phyloP scores from a whole-genome alignment of 2,113 vertebrate genomes.

The Passer domesticus region DNA sequence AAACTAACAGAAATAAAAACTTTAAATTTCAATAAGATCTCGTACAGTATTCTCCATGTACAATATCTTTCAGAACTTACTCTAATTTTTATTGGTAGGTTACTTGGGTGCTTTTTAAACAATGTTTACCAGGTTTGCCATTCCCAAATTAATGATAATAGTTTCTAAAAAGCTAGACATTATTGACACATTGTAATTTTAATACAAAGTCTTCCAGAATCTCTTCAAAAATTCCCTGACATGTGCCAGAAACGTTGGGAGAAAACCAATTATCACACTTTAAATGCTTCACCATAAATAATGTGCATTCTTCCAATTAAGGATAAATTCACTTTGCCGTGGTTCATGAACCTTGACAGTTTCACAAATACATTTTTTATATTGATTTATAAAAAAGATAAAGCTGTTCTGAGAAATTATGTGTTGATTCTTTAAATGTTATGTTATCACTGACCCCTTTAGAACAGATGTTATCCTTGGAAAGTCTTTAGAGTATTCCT shows the following conservation, averaged over 20 bases:
- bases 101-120: background rate
- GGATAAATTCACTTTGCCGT: background rate
- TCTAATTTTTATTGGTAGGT: background rate
- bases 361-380: background rate
- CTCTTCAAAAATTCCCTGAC: background rate
- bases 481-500: background rate
- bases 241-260: background rate
- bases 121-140: background rate
- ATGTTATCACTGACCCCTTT: background rate
- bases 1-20: background rate
- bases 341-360: background rate
- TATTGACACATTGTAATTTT: background rate
- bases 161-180: background rate
- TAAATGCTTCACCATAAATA: background rate
- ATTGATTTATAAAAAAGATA: background rate
- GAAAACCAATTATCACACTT: background rate
- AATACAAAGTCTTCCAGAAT: background rate
- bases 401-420: background rate
- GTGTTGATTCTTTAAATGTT: conserved; percentile 2
- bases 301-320: background rate
- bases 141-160: background rate
- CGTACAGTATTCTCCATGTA: background rate
- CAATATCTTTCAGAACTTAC: background rate
- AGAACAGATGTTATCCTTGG: conserved; percentile 21
- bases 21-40: background rate